A percentile compares a stretch with the other conserved stretches of the same genome.
phyloP scores from a whole-genome alignment of 53 echinoderm and acorn worm species.

The Arbacia lixula region DNA sequence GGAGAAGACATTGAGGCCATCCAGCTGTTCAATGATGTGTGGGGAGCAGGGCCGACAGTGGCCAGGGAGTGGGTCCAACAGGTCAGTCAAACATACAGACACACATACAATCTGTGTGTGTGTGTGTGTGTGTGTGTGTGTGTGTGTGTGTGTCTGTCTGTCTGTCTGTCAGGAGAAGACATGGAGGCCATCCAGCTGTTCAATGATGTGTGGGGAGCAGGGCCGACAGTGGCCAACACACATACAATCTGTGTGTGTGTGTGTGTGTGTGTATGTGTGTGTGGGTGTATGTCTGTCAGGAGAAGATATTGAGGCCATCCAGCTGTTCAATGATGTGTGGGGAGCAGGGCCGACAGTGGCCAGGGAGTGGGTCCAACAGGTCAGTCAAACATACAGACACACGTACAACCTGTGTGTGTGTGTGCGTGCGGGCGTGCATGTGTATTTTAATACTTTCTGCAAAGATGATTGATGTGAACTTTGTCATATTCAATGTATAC shows the following conservation, averaged over 20 bases:
- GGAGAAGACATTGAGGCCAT: constrained; percentile 91
- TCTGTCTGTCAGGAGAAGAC: constrained; percentile 74
- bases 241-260: not conserved
- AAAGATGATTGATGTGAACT: not conserved
- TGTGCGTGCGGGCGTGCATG: too few relatives aligned
- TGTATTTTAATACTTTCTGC: not conserved
- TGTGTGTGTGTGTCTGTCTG: too few relatives aligned
- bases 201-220: constrained; percentile 52
- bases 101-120: too few relatives aligned
- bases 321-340: constrained; percentile 90
- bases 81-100: too few relatives aligned
- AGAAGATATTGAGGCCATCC: constrained; percentile 74
- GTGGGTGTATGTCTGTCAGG: constrained; percentile 25
- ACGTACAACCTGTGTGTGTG: too few relatives aligned
- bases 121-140: too few relatives aligned
- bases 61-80: constrained; percentile 90
- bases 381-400: too few relatives aligned
- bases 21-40: constrained; percentile 90
- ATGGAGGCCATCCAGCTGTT: constrained; percentile 76
- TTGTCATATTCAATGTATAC: not conserved
- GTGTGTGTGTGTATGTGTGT: not conserved
- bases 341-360: constrained; percentile 87
- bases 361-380: constrained; percentile 85
- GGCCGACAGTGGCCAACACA: not conserved
- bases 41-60: constrained; percentile 95